Base-by-base conservation (phyloP, 2,888 invertebrate genomes). In the Parnassius smintheus region DNA sequence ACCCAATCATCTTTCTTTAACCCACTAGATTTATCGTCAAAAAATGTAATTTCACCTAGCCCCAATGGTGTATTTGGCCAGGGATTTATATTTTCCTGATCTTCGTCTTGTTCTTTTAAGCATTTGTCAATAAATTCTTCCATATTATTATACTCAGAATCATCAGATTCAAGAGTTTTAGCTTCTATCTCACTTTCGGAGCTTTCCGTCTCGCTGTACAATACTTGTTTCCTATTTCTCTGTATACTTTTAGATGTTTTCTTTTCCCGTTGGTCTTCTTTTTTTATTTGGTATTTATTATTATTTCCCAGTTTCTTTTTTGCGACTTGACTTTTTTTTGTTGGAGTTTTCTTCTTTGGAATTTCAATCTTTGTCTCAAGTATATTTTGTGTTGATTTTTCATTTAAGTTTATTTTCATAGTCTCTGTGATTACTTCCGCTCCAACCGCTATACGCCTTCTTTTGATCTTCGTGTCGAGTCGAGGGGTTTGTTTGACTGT, bases 401-500 rank as follows among this genome's bases (percentile, higher is more conserved):
- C 12, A 12, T 42, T 13, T n/a, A 55, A 9, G 11, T 55, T 10
- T 42, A 45, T 55, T 55, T 42, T 55, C 55, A 55, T 55, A 42
- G 45, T 55, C 45, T 44, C 13, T 13, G 44, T 55, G 41, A 55
- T 55, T 13, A 55, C 55, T 42, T 55, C 55, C 13, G 18, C 55
- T 55, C 41, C 44, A 3, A 41, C 10, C 8, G 55, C 12, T 18
- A 55, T 44, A 41, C 45, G 54, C 41, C 41, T 54, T 25, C 41
- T 54, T 54, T 54, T 54, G 13, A 13, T 18, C 42, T 55, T 55
- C 41, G 13, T 35, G 44, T 55, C 2, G 44, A 13, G n/a, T 42
- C 41, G 55, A 42, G 55, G 55, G 45, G 41, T 55, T 55, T 55
- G 55, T 55, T 55, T 35, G 12, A 55, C 55, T 55, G 41, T 55